A percentile compares a stretch with the other conserved stretches of the same genome.
phyloP scores from a whole-genome alignment of 2,888 invertebrate genomes.

The Ophonus ardosiacus region DNA sequence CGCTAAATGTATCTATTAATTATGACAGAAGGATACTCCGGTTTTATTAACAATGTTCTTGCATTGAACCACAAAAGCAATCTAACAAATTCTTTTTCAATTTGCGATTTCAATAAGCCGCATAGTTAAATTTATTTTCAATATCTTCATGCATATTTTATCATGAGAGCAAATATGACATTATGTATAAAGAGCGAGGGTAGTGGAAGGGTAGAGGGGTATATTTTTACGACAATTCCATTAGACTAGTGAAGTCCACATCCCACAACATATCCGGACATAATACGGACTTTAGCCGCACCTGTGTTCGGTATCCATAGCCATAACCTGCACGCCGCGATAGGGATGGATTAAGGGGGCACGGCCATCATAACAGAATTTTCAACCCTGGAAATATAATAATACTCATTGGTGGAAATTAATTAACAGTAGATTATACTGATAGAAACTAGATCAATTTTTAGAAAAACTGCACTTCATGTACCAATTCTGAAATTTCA shows the following conservation, averaged over 20 bases:
- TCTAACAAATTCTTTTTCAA: no score
- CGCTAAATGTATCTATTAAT: no score
- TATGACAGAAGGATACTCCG: no score
- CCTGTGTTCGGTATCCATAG: conserved; percentile 19
- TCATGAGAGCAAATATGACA: not conserved
- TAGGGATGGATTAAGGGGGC: not conserved
- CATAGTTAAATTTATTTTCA: not conserved
- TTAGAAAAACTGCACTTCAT: no score
- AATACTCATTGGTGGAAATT: not conserved
- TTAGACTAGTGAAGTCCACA: conserved; percentile 35
- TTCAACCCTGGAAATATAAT: not conserved
- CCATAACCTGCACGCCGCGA: conserved; percentile 11
- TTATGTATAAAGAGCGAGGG: not conserved
- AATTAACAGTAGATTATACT: not conserved
- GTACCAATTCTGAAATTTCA: no score
- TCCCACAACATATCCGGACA: conserved; percentile 43
- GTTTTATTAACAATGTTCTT: no score
- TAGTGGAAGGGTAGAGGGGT: not conserved
- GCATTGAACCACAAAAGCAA: no score
- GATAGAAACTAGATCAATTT: no score
- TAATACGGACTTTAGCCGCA: conserved; percentile 44
- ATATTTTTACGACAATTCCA: conserved; percentile 44
- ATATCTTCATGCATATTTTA: not conserved
- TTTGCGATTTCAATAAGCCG: not conserved
- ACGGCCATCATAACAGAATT: not conserved